These are phyloP conservation scores for Megamerina dolium DNA, from an alignment of 2,888 invertebrate species.

Conservation along the genomic window DNA sequence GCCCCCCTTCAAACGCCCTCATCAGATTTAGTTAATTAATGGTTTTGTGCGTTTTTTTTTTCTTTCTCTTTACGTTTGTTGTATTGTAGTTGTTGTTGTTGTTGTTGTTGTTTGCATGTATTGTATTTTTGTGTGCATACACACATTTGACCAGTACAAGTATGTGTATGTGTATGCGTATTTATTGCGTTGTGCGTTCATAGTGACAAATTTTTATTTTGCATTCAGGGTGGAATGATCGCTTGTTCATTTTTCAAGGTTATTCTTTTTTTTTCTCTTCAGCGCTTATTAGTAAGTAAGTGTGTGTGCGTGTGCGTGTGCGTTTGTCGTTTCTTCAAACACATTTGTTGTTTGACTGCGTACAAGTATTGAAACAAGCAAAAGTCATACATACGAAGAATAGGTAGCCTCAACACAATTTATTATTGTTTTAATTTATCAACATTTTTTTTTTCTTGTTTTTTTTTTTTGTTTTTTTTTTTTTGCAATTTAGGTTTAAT, in stretches of 20 bases:
- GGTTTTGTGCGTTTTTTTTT: neutral
- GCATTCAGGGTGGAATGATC: slow-evolving; percentile 42
- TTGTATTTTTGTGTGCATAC: too few species aligned
- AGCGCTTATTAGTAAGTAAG: neutral
- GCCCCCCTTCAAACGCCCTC: too few species aligned
- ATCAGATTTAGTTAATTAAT: neutral
- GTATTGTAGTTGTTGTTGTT: neutral
- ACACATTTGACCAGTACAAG: too few species aligned
- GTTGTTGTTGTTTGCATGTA: slow-evolving; percentile 6
- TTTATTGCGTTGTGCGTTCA: slow-evolving; percentile 1
- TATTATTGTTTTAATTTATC: too few species aligned
- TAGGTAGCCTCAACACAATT: too few species aligned
- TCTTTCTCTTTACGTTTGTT: neutral
- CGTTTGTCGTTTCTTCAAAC: neutral
- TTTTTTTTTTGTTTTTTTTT: too few species aligned
- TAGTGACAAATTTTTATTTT: slow-evolving; percentile 23
- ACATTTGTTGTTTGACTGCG: neutral
- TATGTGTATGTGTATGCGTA: too few species aligned
- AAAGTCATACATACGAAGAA: too few species aligned
- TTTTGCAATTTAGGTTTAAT: too few species aligned
- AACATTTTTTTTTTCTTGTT: too few species aligned
- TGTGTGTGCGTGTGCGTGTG: neutral
- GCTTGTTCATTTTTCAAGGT: slow-evolving; percentile 37
- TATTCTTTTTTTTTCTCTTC: slow-evolving; percentile 14
- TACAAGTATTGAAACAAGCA: too few species aligned